Evolutionary conservation across 1,140 invertebrate genomes (phyloP), one percentile per base, ranked within the genome.

Genomic region (Hypsibius dujardini): DNA sequence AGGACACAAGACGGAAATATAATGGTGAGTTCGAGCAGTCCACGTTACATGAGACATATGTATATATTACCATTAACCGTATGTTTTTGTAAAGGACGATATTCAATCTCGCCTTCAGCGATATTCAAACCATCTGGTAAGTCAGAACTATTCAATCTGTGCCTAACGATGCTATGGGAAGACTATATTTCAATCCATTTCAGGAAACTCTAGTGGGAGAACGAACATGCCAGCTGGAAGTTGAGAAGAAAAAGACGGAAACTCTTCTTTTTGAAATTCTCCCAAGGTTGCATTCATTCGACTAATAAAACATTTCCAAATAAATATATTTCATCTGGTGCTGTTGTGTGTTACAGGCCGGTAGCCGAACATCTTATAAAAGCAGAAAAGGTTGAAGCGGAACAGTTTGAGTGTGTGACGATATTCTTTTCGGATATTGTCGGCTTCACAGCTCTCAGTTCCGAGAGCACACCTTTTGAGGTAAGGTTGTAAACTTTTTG

Each of bases 401-500:
- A 97, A 81, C 88, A 88, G 0, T 98, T 90, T 80, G 90, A 95
- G 81, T 85, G 86, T 74, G 92, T 86, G 47, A 96, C 94, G 46
- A 95, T 98, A 75, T 97, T 95, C 81, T 98, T 98, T 82, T 95
- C 92, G 77, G 95, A 98, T 80, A 97, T 98, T 79, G 94, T 97
- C 71, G 94, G 94, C 74, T 98, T 98, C 82, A 98, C 95, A 56
- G 86, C 87, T 67, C 90, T 98, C 86, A 95, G 92, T 2, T 90
- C 92, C 0, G 88, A 92, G 79, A 95, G 92, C 77, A 90, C 91
- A 67, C 92, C 94, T 50, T 83, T 96, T 75, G 85, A 89, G 82
- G 86, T 87, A 79, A 74, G 15, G 71, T 40, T 73, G 15, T 59
- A 72, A n/a, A 72, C 7, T 71, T 40, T 15, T n/a, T 3, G 47